A percentile compares a stretch with the other conserved stretches of the same genome.
These are phyloP conservation scores for Ophiothrix spiculata DNA, from an alignment of 35 echinoderm and acorn worm genomes.

Conservation along the genomic window DNA sequence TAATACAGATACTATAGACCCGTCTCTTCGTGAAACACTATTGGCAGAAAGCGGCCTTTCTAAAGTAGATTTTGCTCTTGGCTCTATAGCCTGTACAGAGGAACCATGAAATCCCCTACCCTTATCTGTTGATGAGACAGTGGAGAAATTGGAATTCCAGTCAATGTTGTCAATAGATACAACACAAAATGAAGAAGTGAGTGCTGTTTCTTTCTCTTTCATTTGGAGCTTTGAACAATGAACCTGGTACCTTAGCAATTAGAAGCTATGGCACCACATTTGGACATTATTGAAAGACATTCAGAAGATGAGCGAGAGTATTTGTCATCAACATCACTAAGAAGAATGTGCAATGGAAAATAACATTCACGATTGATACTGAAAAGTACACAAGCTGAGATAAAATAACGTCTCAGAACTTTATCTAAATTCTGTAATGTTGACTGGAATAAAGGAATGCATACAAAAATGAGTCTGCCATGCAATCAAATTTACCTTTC, in stretches of 20 bases:
- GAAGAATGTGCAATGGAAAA: constrained; percentile 12
- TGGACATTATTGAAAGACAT: constrained; percentile 17
- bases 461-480: background rate
- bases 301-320: constrained; percentile 22
- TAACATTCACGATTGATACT: constrained; percentile 19
- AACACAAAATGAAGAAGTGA: constrained; percentile 22
- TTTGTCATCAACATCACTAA: constrained; percentile 51
- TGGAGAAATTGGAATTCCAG: constrained; percentile 8
- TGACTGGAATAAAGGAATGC: background rate
- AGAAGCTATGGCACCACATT: constrained; percentile 32
- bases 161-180: constrained; percentile 53
- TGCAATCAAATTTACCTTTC: no score
- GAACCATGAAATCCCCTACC: constrained; percentile 51
- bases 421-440: constrained; percentile 14
- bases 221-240: constrained; percentile 17
- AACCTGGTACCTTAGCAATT: constrained; percentile 31
- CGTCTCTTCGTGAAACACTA: no score
- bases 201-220: constrained; percentile 6
- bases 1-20: background rate
- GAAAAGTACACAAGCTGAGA: constrained; percentile 21
- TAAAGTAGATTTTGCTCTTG: no score
- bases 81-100: constrained; percentile 51
- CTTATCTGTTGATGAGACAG: constrained; percentile 1
- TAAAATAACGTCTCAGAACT: constrained; percentile 21
- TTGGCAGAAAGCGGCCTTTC: no score